These are phyloP conservation scores for Coenonympha glycerion DNA, from an alignment of 2,888 invertebrate species.

Conservation along the genomic window DNA sequence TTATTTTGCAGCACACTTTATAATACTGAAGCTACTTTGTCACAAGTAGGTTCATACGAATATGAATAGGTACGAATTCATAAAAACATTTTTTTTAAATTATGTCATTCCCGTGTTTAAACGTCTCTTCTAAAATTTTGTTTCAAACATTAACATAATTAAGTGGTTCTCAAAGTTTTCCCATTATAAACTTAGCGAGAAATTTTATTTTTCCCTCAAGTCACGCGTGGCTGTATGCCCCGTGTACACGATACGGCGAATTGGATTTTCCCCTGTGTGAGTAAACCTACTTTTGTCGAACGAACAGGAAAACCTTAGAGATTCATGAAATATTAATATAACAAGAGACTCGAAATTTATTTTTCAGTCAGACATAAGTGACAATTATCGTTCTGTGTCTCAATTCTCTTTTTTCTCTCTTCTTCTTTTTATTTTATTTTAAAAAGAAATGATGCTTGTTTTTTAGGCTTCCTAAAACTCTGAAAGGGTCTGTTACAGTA, in stretches of 20 bases:
- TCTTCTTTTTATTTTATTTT: too few relatives aligned
- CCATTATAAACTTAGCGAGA: slow-evolving; percentile 77
- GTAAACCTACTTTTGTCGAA: slow-evolving; percentile 73
- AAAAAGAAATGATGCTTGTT: too few relatives aligned
- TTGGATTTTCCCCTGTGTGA: slow-evolving; percentile 73
- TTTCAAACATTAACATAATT: slow-evolving; percentile 77
- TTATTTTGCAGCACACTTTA: too few relatives aligned
- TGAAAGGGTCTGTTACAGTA: too few relatives aligned
- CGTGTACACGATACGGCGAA: slow-evolving; percentile 67
- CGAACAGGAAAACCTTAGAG: slow-evolving; percentile 71
- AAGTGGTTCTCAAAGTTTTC: slow-evolving; percentile 77
- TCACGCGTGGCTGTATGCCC: slow-evolving; percentile 67
- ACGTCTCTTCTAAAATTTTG: slow-evolving; percentile 74
- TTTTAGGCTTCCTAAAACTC: too few relatives aligned
- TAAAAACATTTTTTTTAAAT: slow-evolving; percentile 43
- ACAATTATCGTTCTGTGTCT: slow-evolving; percentile 10
- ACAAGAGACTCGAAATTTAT: slow-evolving; percentile 36
- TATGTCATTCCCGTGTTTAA: slow-evolving; percentile 70
- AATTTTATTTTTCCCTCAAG: slow-evolving; percentile 77
- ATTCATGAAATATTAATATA: slow-evolving; percentile 67
- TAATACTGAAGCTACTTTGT: neutral
- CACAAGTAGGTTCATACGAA: neutral
- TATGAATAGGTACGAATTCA: slow-evolving; percentile 4
- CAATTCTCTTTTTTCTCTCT: too few relatives aligned
- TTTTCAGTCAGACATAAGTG: slow-evolving; percentile 5